Evolutionary conservation across 2,797 vertebrate species (phyloP).

Genomic region (Pygocentrus nattereri): DNA sequence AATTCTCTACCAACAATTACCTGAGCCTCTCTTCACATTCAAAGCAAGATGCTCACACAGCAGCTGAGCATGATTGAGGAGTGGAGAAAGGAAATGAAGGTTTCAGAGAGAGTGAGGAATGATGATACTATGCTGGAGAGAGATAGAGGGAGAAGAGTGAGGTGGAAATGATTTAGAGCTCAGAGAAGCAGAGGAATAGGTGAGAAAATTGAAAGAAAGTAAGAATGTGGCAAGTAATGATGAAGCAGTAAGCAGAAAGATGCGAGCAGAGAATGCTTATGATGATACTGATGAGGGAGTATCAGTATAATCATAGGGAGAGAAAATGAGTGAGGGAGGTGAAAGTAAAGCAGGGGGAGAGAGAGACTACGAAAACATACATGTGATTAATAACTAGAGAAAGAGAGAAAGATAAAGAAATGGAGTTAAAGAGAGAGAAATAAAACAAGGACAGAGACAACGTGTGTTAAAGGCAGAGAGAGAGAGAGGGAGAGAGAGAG

Average conservation of each 20-base stretch:
- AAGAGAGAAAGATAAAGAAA: background rate
- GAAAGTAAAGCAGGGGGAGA: too few species aligned
- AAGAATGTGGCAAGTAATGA: background rate
- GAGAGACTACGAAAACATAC: too few species aligned
- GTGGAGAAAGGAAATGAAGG: slow-evolving; percentile 26
- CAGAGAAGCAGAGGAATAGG: slow-evolving; percentile 6
- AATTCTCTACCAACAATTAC: slow-evolving; percentile 20
- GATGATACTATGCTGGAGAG: background rate
- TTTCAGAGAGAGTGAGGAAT: background rate
- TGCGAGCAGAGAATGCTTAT: background rate
- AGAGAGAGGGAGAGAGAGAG: too few species aligned
- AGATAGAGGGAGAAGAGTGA: background rate
- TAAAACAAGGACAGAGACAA: background rate
- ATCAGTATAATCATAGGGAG: too few species aligned
- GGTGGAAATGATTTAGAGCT: slow-evolving; percentile 6
- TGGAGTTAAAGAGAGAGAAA: background rate
- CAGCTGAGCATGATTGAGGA: background rate
- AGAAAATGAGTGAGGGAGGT: slow-evolving; percentile 1
- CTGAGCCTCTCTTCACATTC: slow-evolving; percentile 1
- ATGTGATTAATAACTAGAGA: too few species aligned
- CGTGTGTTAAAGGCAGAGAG: too few species aligned
- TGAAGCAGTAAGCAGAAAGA: slow-evolving; percentile 27
- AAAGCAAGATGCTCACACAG: background rate
- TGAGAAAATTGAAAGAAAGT: background rate
- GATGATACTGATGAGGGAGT: too few species aligned